phyloP scores from a whole-genome alignment of 2,888 invertebrate genomes.

The Lordiphosa fenestrarum region DNA sequence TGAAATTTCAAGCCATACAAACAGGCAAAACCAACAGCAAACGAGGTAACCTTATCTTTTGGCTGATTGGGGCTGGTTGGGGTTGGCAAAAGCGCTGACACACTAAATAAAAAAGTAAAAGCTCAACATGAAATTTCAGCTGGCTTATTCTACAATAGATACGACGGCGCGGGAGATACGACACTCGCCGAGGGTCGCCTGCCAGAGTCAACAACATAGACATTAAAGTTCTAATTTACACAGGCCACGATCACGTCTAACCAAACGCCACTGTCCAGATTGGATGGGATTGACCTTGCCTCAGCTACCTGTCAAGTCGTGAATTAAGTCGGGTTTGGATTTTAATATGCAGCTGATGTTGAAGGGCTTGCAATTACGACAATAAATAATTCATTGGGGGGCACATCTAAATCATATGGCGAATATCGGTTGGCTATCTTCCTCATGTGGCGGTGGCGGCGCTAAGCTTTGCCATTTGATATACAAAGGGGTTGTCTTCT shows the following conservation, averaged over 20 bases:
- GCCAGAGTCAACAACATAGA: constrained; percentile 7
- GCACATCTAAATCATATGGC: constrained; percentile 28
- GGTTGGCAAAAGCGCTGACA: constrained; percentile 18
- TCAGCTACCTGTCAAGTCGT: constrained; percentile 7
- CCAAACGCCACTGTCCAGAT: constrained; percentile 5
- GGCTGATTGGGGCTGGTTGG: background rate
- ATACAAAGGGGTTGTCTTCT: too few relatives aligned
- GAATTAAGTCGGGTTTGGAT: constrained; percentile 24
- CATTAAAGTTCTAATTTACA: constrained; percentile 6
- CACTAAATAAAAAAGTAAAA: constrained; percentile 23
- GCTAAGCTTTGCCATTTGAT: too few relatives aligned
- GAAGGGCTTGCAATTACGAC: constrained; percentile 48
- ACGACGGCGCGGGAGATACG: constrained; percentile 6
- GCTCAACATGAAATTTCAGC: constrained; percentile 48
- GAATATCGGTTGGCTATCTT: constrained; percentile 6
- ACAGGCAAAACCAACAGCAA: background rate
- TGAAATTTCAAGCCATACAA: constrained; percentile 20
- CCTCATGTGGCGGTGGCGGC: constrained; percentile 3
- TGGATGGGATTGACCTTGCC: constrained; percentile 28
- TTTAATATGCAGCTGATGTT: constrained; percentile 35
- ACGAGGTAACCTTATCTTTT: constrained; percentile 41
- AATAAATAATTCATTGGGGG: constrained; percentile 56
- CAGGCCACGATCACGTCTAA: constrained; percentile 8
- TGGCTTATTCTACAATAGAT: constrained; percentile 5
- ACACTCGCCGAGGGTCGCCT: constrained; percentile 15